phyloP scores from a whole-genome alignment of 2,113 vertebrate species.

The Mormyrus lacerda region DNA sequence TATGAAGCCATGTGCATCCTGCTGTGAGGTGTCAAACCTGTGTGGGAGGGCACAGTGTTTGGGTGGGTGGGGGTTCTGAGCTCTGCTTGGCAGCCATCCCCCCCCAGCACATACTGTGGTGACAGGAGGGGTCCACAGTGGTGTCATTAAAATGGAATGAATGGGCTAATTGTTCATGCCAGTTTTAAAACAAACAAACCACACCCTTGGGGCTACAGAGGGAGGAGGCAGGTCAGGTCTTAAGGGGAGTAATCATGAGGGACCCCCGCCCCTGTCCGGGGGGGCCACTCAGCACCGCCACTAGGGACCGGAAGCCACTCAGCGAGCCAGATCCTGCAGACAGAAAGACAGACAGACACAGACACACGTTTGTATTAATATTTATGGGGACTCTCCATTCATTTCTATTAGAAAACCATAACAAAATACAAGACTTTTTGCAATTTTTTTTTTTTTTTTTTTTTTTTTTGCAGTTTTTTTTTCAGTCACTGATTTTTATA shows the following conservation, averaged over 20 bases:
- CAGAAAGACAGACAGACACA: background rate
- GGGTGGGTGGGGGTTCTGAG: constrained; percentile 20
- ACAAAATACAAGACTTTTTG: background rate
- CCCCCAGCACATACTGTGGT: constrained; percentile 37
- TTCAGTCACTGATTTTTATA: too few relatives aligned
- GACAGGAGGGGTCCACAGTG: constrained; percentile 37
- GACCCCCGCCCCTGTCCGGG: background rate
- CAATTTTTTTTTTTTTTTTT: too few relatives aligned
- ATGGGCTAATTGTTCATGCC: constrained; percentile 46
- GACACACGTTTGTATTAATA: background rate
- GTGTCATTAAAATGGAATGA: constrained; percentile 60
- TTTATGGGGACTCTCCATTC: too few relatives aligned
- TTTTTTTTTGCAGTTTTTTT: too few relatives aligned
- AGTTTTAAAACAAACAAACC: constrained; percentile 37
- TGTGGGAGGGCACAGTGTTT: constrained; percentile 45
- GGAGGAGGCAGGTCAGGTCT: constrained; percentile 45
- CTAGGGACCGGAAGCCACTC: background rate
- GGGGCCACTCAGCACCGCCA: background rate
- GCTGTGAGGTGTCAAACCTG: constrained; percentile 42
- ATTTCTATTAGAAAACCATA: too few relatives aligned
- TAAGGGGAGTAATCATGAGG: constrained; percentile 13
- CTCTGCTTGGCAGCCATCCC: constrained; percentile 56
- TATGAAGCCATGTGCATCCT: background rate
- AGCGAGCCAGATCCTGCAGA: background rate
- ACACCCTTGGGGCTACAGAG: constrained; percentile 30